Evolutionary conservation across 2,888 invertebrate species (phyloP), one percentile per base, ranked within the genome.

Genomic region (Rotaria sp.): DNA sequence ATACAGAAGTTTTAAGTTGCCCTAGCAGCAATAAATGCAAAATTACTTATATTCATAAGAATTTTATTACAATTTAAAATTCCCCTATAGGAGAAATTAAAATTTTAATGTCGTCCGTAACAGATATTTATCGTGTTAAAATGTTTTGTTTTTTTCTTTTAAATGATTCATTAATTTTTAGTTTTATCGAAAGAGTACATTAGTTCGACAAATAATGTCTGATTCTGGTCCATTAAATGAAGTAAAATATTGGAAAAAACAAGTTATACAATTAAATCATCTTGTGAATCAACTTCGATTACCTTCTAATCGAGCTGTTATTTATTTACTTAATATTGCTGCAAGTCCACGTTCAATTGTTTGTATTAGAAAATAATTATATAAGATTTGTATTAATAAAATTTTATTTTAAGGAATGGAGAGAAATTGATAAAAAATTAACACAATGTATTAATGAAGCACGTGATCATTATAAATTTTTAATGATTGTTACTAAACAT

Each of bases 391-490:
- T 74, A 11, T 30, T 38, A 4, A 74, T 41, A n/a, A 38, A n/a
- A 45, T 45, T 41, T 5, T 45, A 8, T 67, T 30, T 30, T 80
- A 11, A 80, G 80, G 80, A 80, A 24, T 80, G 80, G 80, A 41
- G 80, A 80, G 41, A 41, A 45, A 80, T 80, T 21, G 80, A 80
- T 80, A 41, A 80, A 10, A 80, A 80, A 45, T 80, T 80, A 80
- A 80, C 80, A n/a, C 26, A 80, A 45, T 45, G 80, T 80, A 80
- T 80, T 2, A 80, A 80, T 45, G 80, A 80, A 80, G 80, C 45
- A 15, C 80, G 80, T 45, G 80, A 80, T 45, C 80, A 80, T 45
- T 80, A 80, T 80, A 80, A 80, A 80, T 80, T 45, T n/a, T 80
- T 80, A 45, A 80, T 45, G 45, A 80, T 80, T n/a, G 26, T 80